Evolutionary conservation across 2,113 vertebrate genomes (phyloP).

Genomic region (Forbesichthys agassizii): DNA sequence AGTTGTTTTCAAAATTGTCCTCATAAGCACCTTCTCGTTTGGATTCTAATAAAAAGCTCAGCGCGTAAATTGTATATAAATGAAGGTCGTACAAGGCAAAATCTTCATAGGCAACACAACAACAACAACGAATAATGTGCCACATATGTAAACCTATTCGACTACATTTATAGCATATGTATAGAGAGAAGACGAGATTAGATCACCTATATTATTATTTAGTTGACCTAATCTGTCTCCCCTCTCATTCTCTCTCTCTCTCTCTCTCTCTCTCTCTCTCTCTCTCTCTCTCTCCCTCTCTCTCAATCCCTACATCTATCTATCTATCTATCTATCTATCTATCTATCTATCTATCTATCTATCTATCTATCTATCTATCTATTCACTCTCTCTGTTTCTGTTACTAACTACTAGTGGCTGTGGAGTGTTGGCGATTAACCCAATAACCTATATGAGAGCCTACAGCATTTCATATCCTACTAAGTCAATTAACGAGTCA

Average conservation of each 20-base stretch:
- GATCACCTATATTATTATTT: constrained; percentile 4
- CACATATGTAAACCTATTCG: too few relatives aligned
- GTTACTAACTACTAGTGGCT: neutral
- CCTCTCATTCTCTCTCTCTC: neutral
- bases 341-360: neutral
- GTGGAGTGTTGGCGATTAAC: neutral
- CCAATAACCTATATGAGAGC: too few relatives aligned
- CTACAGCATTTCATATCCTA: too few relatives aligned
- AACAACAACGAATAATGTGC: too few relatives aligned
- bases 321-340: neutral
- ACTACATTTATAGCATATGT: neutral
- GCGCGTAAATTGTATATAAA: constrained; percentile 35
- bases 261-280: neutral
- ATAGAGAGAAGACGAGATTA: neutral
- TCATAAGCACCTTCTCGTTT: constrained; percentile 44
- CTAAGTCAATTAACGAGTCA: too few relatives aligned
- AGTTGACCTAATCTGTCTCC: neutral
- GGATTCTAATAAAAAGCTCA: constrained; percentile 50
- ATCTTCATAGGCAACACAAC: neutral
- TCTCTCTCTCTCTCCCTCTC: too few relatives aligned
- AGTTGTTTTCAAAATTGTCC: constrained; percentile 44
- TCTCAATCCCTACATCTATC: neutral
- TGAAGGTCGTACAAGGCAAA: constrained; percentile 48
- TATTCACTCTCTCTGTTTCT: neutral
- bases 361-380: neutral